Conservation (phyloP, 2,888 invertebrate species). For the Pyrgus malvae region DNA sequence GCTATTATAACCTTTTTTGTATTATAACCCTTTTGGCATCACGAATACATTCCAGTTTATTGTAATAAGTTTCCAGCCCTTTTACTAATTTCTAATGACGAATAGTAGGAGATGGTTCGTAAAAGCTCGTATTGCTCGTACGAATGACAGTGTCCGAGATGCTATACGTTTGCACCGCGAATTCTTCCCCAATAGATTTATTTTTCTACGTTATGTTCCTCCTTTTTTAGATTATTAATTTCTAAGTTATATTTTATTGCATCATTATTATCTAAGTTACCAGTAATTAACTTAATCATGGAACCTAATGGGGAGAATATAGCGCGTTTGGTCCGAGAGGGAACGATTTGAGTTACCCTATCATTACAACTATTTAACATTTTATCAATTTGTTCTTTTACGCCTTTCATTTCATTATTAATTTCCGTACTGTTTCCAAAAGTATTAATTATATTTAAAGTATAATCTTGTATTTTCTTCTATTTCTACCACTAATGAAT, state of each 20-base stretch:
- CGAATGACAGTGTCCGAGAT: too few relatives aligned
- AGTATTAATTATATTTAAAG: not conserved
- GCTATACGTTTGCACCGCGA: too few relatives aligned
- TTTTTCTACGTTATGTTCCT: not conserved
- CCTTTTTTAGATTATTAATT: not conserved
- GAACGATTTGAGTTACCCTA: too few relatives aligned
- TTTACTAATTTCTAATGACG: too few relatives aligned
- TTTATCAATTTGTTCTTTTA: slow-evolving; percentile 1
- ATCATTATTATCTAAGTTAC: not conserved
- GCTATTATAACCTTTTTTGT: too few relatives aligned
- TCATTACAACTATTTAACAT: too few relatives aligned
- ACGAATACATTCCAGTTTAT: too few relatives aligned
- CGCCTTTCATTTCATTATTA: not conserved
- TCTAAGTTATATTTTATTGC: not conserved
- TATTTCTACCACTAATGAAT: too few relatives aligned
- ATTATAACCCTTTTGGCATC: too few relatives aligned
- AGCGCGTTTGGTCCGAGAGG: not conserved
- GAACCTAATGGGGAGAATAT: slow-evolving; percentile 1
- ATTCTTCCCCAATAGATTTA: not conserved
- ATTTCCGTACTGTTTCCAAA: not conserved
- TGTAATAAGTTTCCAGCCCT: too few relatives aligned
- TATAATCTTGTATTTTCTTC: not conserved
- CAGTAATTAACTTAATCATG: not conserved
- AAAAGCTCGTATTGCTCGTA: too few relatives aligned
- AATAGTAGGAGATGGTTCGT: too few relatives aligned